Evolutionary conservation across 2,888 invertebrate species (phyloP), one percentile per base, ranked within the genome.

Genomic region (Reticulitermes lucifugus): DNA sequence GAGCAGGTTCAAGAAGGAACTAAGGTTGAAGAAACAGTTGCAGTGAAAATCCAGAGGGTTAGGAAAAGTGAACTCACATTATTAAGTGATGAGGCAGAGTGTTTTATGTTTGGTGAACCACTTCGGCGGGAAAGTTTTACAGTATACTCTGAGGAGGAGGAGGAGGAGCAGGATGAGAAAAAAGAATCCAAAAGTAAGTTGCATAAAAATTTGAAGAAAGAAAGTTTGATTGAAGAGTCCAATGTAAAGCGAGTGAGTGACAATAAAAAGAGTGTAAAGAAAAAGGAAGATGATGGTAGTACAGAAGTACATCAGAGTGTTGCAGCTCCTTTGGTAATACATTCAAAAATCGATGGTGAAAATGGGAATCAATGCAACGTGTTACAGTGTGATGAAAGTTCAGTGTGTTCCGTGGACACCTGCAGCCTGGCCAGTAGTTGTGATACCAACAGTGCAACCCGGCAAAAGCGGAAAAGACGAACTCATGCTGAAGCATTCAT

Each of bases 71-170:
- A 96, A 90, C 89, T 97, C 82, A 94, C 95, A 0, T 93, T 95
- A 82, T 90, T 97, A 80, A 96, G 96, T 89, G 96, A 96, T 88
- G 97, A 97, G 90, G 97, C 97, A 0, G 96, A 96, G 88, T 96
- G 95, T 88, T 97, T 97, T 89, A 95, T 97, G 94, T 97, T 97
- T 89, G 91, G 92, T 7, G 92, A 92, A 86, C 95, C 96, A 0
- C 29, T 77, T 18, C 65, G 83, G 29, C 70, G 41, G 18, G 83
- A 80, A 4, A 70, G 29, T 41, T 73, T 73, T 12, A 46, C 79
- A 21, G 81, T 83, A 25, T 85, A 77, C 14, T 83, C 85, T 6
- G 85, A 85, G 21, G 82, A 81, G 22, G 75, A 77, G 22, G 65
- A 83, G 2, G 85, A 77, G 22, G 83, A 79, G 6, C 35, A 35